Conservation (phyloP, 2,113 vertebrate genomes). For the Tapirus terrestris region DNA sequence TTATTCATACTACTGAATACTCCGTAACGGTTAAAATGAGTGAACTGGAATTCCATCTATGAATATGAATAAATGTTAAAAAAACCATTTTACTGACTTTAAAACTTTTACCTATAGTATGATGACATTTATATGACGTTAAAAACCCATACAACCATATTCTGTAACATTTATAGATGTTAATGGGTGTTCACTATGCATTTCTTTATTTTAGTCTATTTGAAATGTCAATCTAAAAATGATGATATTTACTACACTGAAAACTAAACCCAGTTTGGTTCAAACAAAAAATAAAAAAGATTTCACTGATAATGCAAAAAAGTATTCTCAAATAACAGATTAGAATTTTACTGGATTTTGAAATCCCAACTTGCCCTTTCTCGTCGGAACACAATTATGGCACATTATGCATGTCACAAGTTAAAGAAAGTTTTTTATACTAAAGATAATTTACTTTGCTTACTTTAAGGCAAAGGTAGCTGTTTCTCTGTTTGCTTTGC, state of each 20-base stretch:
- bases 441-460: not conserved
- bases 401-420: fast-evolving
- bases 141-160: fast-evolving
- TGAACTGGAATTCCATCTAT: no score
- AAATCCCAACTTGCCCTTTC: no score
- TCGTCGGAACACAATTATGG: not conserved
- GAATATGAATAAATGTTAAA: not conserved
- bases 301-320: not conserved
- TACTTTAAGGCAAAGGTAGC: not conserved
- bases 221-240: not conserved
- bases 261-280: not conserved
- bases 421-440: not conserved
- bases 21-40: not conserved
- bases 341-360: not conserved
- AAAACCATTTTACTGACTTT: no score
- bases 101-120: not conserved
- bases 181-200: fast-evolving
- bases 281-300: not conserved
- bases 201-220: not conserved
- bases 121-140: not conserved
- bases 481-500: no score
- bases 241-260: not conserved
- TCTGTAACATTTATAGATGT: not conserved
- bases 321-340: not conserved
- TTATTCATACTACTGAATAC: not conserved